These are phyloP conservation scores for Ascidia mentula DNA, from an alignment of 23 tunicate species.

Conservation along the genomic window DNA sequence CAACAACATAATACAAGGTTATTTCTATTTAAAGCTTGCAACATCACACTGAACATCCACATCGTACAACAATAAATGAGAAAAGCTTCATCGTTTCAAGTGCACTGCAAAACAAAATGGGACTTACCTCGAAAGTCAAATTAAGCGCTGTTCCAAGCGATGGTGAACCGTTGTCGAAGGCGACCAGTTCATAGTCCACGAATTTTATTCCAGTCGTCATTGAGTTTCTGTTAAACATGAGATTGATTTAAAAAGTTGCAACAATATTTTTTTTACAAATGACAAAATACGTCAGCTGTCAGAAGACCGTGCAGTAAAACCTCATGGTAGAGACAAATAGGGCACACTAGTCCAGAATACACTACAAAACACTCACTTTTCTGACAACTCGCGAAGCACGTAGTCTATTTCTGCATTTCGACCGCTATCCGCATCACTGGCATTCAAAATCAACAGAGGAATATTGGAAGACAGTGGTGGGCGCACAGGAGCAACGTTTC, in stretches of 20 bases:
- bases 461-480: slow-evolving; percentile 13
- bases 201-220: not conserved
- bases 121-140: slow-evolving; percentile 18
- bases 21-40: too few species aligned
- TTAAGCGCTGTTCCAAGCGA: slow-evolving; percentile 16
- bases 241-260: too few species aligned
- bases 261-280: too few species aligned
- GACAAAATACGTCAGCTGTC: too few species aligned
- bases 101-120: too few species aligned
- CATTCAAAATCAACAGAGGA: slow-evolving; percentile 16
- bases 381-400: not conserved
- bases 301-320: too few species aligned
- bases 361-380: not conserved
- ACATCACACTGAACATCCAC: too few species aligned
- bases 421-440: slow-evolving; percentile 19
- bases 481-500: slow-evolving; percentile 2
- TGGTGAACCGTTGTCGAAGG: slow-evolving; percentile 26
- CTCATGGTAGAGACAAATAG: too few species aligned
- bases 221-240: too few species aligned
- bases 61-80: not conserved
- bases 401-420: slow-evolving; percentile 5
- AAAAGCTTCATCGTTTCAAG: too few species aligned
- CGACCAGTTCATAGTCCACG: slow-evolving; percentile 25
- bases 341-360: not conserved
- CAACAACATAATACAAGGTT: too few species aligned